A percentile compares a stretch with the other conserved stretches of the same genome.
phyloP scores from a whole-genome alignment of 2,113 vertebrate species.

The Benitochromis conjunctus region DNA sequence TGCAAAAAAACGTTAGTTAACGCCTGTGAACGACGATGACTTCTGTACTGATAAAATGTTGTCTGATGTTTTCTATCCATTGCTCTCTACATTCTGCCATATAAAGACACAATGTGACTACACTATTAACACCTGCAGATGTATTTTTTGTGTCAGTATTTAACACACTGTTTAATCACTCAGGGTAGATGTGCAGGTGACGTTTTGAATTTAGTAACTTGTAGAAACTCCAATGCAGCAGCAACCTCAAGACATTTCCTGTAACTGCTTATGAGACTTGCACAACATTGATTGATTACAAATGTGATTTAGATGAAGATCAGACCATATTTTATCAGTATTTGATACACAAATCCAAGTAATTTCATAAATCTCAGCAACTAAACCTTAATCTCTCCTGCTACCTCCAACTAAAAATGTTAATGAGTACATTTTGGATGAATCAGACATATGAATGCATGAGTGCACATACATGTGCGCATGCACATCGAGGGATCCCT shows the following conservation, averaged over 20 bases:
- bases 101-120: neutral
- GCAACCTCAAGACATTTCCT: neutral
- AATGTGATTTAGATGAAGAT: neutral
- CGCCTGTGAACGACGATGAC: neutral
- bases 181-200: neutral
- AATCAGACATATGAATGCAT: neutral
- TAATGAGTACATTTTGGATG: neutral
- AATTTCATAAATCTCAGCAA: neutral
- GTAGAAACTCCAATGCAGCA: neutral
- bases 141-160: neutral
- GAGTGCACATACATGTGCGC: neutral
- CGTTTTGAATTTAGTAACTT: neutral
- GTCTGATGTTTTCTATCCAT: neutral
- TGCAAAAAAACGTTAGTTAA: neutral
- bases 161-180: neutral
- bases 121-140: neutral
- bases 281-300: neutral
- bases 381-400: neutral
- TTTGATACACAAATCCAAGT: neutral
- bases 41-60: neutral
- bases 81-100: neutral
- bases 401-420: neutral
- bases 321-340: neutral
- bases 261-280: neutral
- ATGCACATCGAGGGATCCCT: conserved; percentile 19